Percentiles rank a stretch among this genome's conserved stretches.
Evolutionary conservation across 1,140 invertebrate species (phyloP).

Genomic region (Galleria mellonella): DNA sequence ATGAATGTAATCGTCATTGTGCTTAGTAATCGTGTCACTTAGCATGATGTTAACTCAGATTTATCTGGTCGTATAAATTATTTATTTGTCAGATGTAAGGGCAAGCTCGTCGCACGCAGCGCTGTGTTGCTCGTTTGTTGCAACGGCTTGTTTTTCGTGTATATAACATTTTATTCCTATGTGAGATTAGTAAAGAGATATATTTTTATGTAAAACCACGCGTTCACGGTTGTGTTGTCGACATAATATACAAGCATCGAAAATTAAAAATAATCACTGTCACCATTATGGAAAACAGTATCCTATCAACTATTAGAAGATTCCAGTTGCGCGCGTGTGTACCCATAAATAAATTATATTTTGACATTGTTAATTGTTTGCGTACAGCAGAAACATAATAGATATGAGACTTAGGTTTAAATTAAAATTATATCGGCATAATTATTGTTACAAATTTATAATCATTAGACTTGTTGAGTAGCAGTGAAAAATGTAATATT

Average conservation of each 20-base stretch:
- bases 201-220: slow-evolving; percentile 44
- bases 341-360: slow-evolving; percentile 20
- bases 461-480: slow-evolving; percentile 67
- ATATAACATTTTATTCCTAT: slow-evolving; percentile 31
- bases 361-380: slow-evolving; percentile 43
- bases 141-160: slow-evolving; percentile 15
- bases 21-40: slow-evolving; percentile 66
- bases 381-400: slow-evolving; percentile 36
- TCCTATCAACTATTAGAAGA: neutral
- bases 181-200: slow-evolving; percentile 39
- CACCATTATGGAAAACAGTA: neutral
- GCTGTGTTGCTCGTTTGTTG: no score
- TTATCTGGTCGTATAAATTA: slow-evolving; percentile 47
- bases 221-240: slow-evolving; percentile 20
- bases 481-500: slow-evolving; percentile 64
- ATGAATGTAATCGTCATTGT: slow-evolving; percentile 70
- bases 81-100: slow-evolving; percentile 27
- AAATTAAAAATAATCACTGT: slow-evolving; percentile 1
- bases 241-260: slow-evolving; percentile 26
- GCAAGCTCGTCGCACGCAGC: slow-evolving; percentile 5
- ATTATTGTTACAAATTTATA: slow-evolving; percentile 67
- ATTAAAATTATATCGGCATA: slow-evolving; percentile 56
- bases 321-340: slow-evolving; percentile 21
- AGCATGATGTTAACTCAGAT: slow-evolving; percentile 63
- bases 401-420: slow-evolving; percentile 38